Conservation (phyloP, 2,113 vertebrate genomes). For the Ctenomys sociabilis region DNA sequence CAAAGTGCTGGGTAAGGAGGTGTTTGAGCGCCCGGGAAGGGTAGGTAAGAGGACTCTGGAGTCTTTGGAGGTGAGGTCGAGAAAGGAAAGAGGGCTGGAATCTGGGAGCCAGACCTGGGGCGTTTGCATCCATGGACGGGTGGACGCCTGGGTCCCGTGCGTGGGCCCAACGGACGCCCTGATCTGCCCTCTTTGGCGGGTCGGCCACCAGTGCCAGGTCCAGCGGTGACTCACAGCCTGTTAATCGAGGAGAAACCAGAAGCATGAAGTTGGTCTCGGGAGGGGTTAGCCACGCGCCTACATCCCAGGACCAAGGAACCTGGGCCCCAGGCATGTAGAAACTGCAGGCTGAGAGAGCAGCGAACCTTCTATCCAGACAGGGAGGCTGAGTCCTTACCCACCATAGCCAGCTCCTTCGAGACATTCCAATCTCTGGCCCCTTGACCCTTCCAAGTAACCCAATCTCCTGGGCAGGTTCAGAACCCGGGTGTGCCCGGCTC, state of each 20-base stretch:
- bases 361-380: neutral
- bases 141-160: neutral
- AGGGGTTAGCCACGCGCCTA: neutral
- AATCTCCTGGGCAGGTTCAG: neutral
- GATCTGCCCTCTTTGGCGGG: constrained; percentile 14
- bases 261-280: constrained; percentile 34
- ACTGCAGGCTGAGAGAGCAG: neutral
- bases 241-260: constrained; percentile 66
- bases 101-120: neutral
- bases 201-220: constrained; percentile 57
- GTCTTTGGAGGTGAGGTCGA: neutral
- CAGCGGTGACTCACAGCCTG: constrained; percentile 55
- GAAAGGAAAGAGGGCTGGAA: neutral
- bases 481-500: neutral
- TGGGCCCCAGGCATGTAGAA: neutral
- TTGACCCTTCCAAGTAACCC: neutral
- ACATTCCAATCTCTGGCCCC: neutral
- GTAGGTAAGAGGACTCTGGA: neutral
- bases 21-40: neutral
- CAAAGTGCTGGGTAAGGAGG: constrained; percentile 91
- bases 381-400: neutral
- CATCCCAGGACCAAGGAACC: neutral
- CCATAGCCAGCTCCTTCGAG: neutral
- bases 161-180: neutral
- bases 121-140: neutral